Conservation (phyloP, 2,113 vertebrate species). For the Neolamprologus modestus region DNA sequence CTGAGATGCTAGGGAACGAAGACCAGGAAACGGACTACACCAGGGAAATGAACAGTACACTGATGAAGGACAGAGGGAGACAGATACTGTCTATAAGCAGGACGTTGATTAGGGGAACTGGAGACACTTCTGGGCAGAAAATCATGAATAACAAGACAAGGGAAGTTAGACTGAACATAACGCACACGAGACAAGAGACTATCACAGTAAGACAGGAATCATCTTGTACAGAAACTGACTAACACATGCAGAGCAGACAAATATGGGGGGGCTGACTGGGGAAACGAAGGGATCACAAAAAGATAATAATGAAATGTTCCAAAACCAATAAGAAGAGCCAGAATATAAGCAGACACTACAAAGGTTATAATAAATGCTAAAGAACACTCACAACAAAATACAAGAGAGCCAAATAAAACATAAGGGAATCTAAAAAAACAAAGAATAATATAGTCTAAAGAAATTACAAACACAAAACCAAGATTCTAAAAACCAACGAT, state of each 20-base stretch:
- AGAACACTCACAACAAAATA: background rate
- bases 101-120: background rate
- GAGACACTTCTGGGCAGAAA: background rate
- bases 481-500: background rate
- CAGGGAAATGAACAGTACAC: background rate
- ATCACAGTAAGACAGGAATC: background rate
- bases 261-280: background rate
- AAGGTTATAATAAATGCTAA: background rate
- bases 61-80: background rate
- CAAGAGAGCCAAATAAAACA: background rate
- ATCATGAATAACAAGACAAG: background rate
- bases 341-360: background rate
- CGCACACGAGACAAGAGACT: background rate
- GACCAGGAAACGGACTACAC: background rate
- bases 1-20: background rate
- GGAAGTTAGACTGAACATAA: background rate
- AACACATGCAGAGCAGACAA: background rate
- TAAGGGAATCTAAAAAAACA: background rate
- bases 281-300: background rate
- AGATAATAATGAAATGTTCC: background rate
- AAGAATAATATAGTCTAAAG: background rate
- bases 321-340: background rate
- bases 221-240: background rate
- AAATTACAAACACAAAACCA: background rate
- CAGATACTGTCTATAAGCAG: background rate